Percentiles rank a stretch among this genome's conserved stretches.
phyloP scores from a whole-genome alignment of 2,797 vertebrate species.

The Adelosebastes latens region DNA sequence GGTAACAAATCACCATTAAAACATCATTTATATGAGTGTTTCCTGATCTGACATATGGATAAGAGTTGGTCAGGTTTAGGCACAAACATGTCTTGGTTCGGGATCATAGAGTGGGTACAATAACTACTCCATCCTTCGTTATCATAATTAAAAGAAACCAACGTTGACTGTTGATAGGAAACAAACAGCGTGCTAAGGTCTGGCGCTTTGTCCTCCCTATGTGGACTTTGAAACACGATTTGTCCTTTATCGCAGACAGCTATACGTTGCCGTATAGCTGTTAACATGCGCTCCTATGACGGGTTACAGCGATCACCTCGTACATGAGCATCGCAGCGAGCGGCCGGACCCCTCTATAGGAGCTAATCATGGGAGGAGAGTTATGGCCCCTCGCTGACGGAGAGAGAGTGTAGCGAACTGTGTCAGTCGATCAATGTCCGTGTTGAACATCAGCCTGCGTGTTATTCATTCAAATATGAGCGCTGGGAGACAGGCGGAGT shows the following conservation, averaged over 20 bases:
- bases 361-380: constrained; percentile 29
- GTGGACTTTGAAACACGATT: background rate
- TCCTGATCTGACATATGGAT: background rate
- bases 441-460: constrained; percentile 46
- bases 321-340: constrained; percentile 7
- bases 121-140: background rate
- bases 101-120: background rate
- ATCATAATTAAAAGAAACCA: background rate
- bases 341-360: background rate
- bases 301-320: constrained; percentile 14
- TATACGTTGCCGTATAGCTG: background rate
- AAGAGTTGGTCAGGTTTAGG: background rate
- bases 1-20: background rate
- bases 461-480: constrained; percentile 59
- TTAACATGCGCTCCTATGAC: constrained; percentile 2
- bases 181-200: background rate
- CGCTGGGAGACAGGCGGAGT: constrained; percentile 7
- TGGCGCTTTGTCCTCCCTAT: no score
- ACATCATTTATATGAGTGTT: rapidly evolving
- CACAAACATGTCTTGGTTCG: background rate
- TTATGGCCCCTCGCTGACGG: background rate
- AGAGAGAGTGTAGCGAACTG: constrained; percentile 12
- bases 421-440: constrained; percentile 51
- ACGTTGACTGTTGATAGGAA: background rate
- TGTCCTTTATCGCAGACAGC: background rate